Percentiles rank a stretch among this genome's conserved stretches.
Conservation (phyloP, 2,888 invertebrate genomes). For the Trissonchulus latispiculum region DNA sequence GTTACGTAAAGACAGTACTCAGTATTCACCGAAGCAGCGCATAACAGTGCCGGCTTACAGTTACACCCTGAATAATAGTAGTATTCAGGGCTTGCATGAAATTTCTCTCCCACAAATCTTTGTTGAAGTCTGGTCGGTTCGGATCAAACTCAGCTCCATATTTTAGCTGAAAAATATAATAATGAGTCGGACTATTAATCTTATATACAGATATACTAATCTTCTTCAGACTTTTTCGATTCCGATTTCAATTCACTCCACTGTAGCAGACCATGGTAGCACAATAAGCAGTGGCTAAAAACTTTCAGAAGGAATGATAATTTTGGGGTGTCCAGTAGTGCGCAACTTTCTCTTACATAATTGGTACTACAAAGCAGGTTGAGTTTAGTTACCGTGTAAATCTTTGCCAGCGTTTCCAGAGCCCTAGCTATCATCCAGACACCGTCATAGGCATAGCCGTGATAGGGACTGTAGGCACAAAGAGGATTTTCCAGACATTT, state of each 20-base stretch:
- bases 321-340: no score
- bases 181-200: no score
- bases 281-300: no score
- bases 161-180: neutral
- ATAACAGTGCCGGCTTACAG: slow-evolving; percentile 50
- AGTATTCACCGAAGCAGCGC: neutral
- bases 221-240: no score
- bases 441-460: slow-evolving; percentile 96
- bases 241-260: no score
- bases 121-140: neutral
- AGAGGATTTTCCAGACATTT: slow-evolving; percentile 56
- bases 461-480: slow-evolving; percentile 76
- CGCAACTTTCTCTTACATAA: no score
- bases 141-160: neutral
- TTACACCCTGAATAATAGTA: slow-evolving; percentile 87
- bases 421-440: slow-evolving; percentile 96
- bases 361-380: no score
- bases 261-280: no score
- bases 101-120: neutral
- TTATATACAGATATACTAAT: no score
- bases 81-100: slow-evolving; percentile 66
- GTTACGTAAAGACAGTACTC: no score
- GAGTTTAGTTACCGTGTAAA: neutral
- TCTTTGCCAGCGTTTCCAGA: slow-evolving; percentile 48
- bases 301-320: no score